Base-by-base conservation (phyloP, 2,113 vertebrate species). In the Vireo altiloquus region DNA sequence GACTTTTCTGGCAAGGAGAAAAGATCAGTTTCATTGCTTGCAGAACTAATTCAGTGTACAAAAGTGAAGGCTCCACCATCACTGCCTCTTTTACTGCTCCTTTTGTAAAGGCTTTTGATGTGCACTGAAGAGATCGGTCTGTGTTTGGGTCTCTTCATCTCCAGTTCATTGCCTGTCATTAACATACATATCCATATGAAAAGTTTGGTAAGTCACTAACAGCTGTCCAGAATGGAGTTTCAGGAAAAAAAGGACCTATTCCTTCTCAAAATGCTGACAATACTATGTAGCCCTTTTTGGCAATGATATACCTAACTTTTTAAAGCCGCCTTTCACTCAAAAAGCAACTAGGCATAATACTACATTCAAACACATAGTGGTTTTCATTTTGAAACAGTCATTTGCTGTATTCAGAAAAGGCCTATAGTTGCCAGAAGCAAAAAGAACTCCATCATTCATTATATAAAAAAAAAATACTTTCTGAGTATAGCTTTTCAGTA, bases 161-260 rank as follows among this genome's bases (percentile, higher is more conserved):
- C 98, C 99, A 99, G 98, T 99, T 99, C 99, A 99, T 99, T 99
- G 99, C 98, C 98, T 99, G 98, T 98, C 99, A 99, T 99, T 99
- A 99, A 99, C 99, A 99, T 99, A 99, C 99, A 99, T 99, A 99
- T 99, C 99, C 99, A 99, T 99, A 99, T 99, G 99, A 99, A 99
- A 99, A 99, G 99, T 99, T 98, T 99, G 98, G 98, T 98, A 99
- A 99, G 99, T 99, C 99, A 98, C 98, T 98, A 99, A 99, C 99
- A 99, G 99, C 99, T 99, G 99, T 99, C 99, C 98, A 98, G 98
- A 99, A 99, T 99, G 98, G 98, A 97, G 97, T 97, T 98, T 97
- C 95, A 95, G 95, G 96, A 96, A 96, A 96, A 97, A 98, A 99
- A 98, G 98, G 98, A 98, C 98, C 98, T 97, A 98, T 98, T 98